Evolutionary conservation across 2,113 vertebrate genomes (phyloP), one percentile per base, ranked within the genome.

Genomic region (Tiliqua scincoides): DNA sequence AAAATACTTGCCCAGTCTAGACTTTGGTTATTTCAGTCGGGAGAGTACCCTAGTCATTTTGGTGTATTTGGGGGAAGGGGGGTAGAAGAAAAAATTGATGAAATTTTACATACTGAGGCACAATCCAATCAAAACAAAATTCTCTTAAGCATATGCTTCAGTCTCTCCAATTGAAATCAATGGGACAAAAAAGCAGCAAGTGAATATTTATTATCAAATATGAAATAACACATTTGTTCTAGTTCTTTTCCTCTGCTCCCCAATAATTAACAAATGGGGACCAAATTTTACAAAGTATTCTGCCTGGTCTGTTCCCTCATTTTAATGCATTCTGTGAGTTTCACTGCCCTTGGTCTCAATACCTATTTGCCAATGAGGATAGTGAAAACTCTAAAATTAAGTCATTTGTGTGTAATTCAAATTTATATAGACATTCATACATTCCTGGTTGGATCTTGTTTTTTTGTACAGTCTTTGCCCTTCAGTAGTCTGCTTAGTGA

Each of bases 1-100:
- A 75, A 86, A 90, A 80, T 72, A 75, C 82, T 92, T 84, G 82
- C 81, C 80, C 85, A 83, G 85, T 93, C 91, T 90, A 93, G 48
- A 62, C 7, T 52, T 87, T 68, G 68, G 86, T 71, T 78, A 82
- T 88, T 86, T 79, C 70, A 85, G 85, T 84, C 82, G 87, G 87
- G 81, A 23, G 73, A 1, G 89, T 84, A 82, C 77, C 21, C 25
- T 67, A n/a, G 40, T 63, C 76, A 43, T 76, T 78, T 82, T n/a
- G 90, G 83, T 74, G 54, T n/a, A n/a, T 57, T 12, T 32, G 23
- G 32, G 35, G 17, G 25, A 15, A 15, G 59, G 9, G 1, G 35
- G 74, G 70, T n/a, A 67, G 1, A 1, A 32, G 6, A 8, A 62
- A 40, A 40, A 43, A n/a, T 74, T 57, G 27, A 4, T 43, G 70